phyloP scores from a whole-genome alignment of 2,797 vertebrate species.

The Botia almorhae region DNA sequence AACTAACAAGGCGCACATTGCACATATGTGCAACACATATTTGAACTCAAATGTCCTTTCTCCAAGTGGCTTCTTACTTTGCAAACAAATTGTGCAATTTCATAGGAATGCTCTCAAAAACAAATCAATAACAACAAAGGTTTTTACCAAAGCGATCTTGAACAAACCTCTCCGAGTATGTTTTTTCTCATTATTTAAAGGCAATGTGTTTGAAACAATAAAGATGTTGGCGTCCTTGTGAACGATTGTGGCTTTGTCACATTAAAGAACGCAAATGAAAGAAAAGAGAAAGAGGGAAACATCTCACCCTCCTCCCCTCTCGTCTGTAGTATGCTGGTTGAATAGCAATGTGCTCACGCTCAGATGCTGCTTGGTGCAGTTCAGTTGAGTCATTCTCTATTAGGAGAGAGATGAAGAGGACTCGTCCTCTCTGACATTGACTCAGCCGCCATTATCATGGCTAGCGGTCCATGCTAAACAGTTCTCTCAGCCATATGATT shows the following conservation, averaged over 20 bases:
- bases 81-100: slow-evolving; percentile 9
- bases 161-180: slow-evolving; percentile 36
- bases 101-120: slow-evolving; percentile 6
- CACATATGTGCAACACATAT: background rate
- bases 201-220: slow-evolving; percentile 36
- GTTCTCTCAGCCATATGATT: background rate
- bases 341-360: slow-evolving; percentile 75
- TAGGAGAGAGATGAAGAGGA: slow-evolving; percentile 74
- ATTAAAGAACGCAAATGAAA: slow-evolving; percentile 46
- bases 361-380: slow-evolving; percentile 74
- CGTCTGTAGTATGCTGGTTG: slow-evolving; percentile 68
- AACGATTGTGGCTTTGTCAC: slow-evolving; percentile 43
- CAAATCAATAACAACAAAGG: slow-evolving; percentile 28
- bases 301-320: slow-evolving; percentile 34
- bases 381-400: slow-evolving; percentile 78
- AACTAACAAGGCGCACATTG: background rate
- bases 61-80: slow-evolving; percentile 5
- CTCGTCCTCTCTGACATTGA: slow-evolving; percentile 70
- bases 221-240: slow-evolving; percentile 40
- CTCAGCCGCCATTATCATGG: slow-evolving; percentile 61
- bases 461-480: slow-evolving; percentile 26
- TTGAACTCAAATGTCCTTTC: background rate
- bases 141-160: slow-evolving; percentile 45
- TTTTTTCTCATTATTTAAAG: slow-evolving; percentile 34
- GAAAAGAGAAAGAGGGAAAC: slow-evolving; percentile 36